Base-by-base conservation (phyloP, 2,888 invertebrate genomes). In the Morinoia aosen region DNA sequence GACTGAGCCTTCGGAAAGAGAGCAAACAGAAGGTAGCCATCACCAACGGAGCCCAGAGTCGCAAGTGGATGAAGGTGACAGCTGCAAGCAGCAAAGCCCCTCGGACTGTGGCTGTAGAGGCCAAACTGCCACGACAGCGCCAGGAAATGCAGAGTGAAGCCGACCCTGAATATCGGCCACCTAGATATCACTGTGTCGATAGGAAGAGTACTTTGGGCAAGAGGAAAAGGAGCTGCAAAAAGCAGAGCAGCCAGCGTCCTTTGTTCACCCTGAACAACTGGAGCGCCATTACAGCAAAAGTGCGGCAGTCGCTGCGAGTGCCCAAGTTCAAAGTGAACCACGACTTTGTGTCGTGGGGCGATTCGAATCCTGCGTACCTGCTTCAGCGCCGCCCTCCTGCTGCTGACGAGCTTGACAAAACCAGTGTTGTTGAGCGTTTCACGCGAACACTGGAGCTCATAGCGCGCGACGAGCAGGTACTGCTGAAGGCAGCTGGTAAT, bases 261-360 rank as follows among this genome's bases (percentile, higher is more conserved):
- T 90, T 33, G 90, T 93, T 57, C 93, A 93, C 93, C 48, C 93
- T 93, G 10, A 57, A 93, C 33, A 93, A 93, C 93, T 93, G 93
- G 93, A 33, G 33, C 33, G 56, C 57, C 12, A 93, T 93, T 33
- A 93, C 33, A 12, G 93, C 93, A 5, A 56, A 57, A n/a, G 93
- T 93, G 56, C 93, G 93, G 57, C 93, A 93, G 93, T 93, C 93
- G 57, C 57, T 93, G 93, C 93, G 93, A 8, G 93, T 93, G 57
- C 93, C 93, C 58, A 93, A 93, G 93, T 93, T 56, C 16, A 93
- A 93, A 57, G 93, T 93, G 33, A 33, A 93, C 93, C 16, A 33
- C 3, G 93, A 93, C 57, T 93, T 93, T 33, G 93, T 93, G 58
- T 11, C 93, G 12, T 90, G 90, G 90, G 57, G 12, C 57, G 93